Evolutionary conservation across 2,888 invertebrate species (phyloP).

Genomic region (Meteorus colon): DNA sequence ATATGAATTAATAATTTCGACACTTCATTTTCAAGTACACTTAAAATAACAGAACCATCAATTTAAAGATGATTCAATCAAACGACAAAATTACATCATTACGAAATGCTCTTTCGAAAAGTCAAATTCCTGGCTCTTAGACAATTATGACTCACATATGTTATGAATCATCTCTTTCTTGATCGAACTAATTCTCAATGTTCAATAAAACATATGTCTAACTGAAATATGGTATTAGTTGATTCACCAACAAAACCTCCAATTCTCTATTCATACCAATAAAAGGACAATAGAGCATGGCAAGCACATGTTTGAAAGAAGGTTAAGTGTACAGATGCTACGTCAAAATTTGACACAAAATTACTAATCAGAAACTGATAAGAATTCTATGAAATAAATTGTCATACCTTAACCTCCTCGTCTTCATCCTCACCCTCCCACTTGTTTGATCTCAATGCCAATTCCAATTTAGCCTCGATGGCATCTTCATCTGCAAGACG

Average conservation of each 20-base stretch:
- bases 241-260: neutral
- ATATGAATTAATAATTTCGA: neutral
- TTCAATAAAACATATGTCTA: neutral
- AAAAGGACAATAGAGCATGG: conserved; percentile 25
- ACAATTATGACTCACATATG: conserved; percentile 20
- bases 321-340: conserved; percentile 55
- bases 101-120: neutral
- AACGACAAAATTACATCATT: neutral
- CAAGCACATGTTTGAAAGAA: conserved; percentile 60
- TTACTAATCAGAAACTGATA: neutral
- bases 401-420: conserved; percentile 85
- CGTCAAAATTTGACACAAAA: conserved; percentile 10
- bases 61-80: neutral
- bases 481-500: conserved; percentile 82
- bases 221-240: neutral
- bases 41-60: neutral
- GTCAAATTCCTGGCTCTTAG: neutral
- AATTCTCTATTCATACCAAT: neutral
- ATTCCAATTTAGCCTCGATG: conserved; percentile 80
- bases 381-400: neutral
- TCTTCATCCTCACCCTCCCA: conserved; percentile 94
- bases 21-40: neutral
- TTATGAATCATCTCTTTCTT: neutral
- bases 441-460: conserved; percentile 80
- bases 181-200: neutral